Base-by-base conservation (phyloP, 2,797 vertebrate species). In the Alosa sapidissima region DNA sequence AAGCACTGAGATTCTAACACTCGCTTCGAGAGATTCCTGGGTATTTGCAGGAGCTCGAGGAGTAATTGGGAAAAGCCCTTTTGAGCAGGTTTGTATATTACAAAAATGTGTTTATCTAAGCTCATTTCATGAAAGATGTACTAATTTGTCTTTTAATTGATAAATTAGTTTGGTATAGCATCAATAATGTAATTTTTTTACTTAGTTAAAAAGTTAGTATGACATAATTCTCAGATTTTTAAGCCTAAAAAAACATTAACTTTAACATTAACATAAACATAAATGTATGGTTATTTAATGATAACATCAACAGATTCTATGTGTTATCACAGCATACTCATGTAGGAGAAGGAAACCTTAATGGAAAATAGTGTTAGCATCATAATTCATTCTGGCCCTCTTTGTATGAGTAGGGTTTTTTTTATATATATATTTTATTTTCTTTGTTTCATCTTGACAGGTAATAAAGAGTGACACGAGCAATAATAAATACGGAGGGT, bases 1-100 rank as follows among this genome's bases (percentile, higher is more conserved):
- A 54, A 96, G 95, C 72, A 89, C 68, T 52, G 33, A 91, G 0
- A 89, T 91, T 10, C 58, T 5, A 0, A 16, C 91, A 0, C 62
- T 96, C 72, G 78, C 88, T 0, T 96, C 95, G 87, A 89, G 96
- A 49, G 95, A 96, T 91, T 95, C 91, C 89, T 96, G 96, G 96
- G 78, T 95, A 55, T 96, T 96, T 89, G 0, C 95, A 55, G 95
- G 95, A 47, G 93, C 92, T 0, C 94, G 88, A 81, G 89, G 90
- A 33, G 19, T 95, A 55, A 90, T 85, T 36, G 54, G 19, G 14
- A 94, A 91, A 88, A 95, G 91, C 78, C 94, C 95, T 1, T 96
- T 93, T 90, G 96, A 96, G 88, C 87, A 94, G 94, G 96, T 96
- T 90, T 0, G 1, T 83, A 52, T 8, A 13, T 19, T 85, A 9